These are phyloP conservation scores for Xiphorhynchus erythropygius DNA, from an alignment of 2,797 vertebrate species.

Conservation along the genomic window DNA sequence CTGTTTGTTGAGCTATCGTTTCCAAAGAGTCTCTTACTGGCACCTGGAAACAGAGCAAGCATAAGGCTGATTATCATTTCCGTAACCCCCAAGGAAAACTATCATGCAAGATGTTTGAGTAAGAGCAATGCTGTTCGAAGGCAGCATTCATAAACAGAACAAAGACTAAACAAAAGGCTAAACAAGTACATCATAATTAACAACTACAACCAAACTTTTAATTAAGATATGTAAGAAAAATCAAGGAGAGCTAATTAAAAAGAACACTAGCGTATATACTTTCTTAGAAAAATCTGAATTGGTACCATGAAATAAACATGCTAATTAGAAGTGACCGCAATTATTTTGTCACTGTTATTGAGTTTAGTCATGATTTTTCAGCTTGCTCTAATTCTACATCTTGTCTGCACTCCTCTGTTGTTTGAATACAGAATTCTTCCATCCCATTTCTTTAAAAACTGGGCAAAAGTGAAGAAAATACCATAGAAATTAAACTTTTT, in stretches of 20 bases:
- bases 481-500: neutral
- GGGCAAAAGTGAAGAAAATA: neutral
- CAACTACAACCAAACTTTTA: conserved; percentile 53
- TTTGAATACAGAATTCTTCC: neutral
- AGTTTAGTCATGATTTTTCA: conserved; percentile 12
- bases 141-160: conserved; percentile 64
- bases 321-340: conserved; percentile 54
- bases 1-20: conserved; percentile 25
- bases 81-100: conserved; percentile 60
- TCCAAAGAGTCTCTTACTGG: conserved; percentile 37
- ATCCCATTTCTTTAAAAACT: neutral
- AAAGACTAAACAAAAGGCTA: conserved; percentile 61
- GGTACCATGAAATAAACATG: neutral
- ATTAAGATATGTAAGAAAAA: conserved; percentile 57
- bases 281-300: conserved; percentile 13
- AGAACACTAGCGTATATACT: neutral
- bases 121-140: conserved; percentile 39
- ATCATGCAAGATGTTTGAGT: conserved; percentile 53
- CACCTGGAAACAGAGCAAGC: conserved; percentile 61
- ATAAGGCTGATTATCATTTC: conserved; percentile 66
- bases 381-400: conserved; percentile 1
- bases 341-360: conserved; percentile 15
- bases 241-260: conserved; percentile 39
- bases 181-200: conserved; percentile 61
- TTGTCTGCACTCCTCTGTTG: neutral